Evolutionary conservation across 1,140 invertebrate species (phyloP).

Genomic region (Brachystomella parvula): DNA sequence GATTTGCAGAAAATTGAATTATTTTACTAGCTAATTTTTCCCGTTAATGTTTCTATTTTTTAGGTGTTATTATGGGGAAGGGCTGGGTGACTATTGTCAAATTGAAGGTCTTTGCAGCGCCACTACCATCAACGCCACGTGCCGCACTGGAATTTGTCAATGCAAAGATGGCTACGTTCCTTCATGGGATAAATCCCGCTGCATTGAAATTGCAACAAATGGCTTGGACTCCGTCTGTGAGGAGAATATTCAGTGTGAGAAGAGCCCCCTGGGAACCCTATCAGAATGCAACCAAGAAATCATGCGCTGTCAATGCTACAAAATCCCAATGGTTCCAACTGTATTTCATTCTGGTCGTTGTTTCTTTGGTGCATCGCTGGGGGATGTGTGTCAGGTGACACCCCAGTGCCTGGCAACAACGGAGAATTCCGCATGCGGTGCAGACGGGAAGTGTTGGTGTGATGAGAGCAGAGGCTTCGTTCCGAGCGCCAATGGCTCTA

Average conservation of each 20-base stretch:
- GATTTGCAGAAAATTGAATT: no score
- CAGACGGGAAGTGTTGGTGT: conserved; percentile 36
- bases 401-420: conserved; percentile 31
- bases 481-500: conserved; percentile 16
- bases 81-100: conserved; percentile 36
- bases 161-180: conserved; percentile 31
- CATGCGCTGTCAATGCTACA: conserved; percentile 35
- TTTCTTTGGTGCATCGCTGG: conserved; percentile 34
- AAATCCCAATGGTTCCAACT: conserved; percentile 33
- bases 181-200: conserved; percentile 35
- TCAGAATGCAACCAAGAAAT: conserved; percentile 38
- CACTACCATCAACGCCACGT: conserved; percentile 31
- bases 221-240: conserved; percentile 35
- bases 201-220: conserved; percentile 27
- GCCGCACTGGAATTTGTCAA: conserved; percentile 29
- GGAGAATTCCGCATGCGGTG: conserved; percentile 22
- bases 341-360: conserved; percentile 31
- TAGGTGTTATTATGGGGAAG: conserved; percentile 34
- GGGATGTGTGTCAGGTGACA: conserved; percentile 35
- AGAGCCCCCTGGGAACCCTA: conserved; percentile 30
- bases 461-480: conserved; percentile 16
- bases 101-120: conserved; percentile 35
- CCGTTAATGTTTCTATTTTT: background rate
- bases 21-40: no score
- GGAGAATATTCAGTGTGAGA: conserved; percentile 38